phyloP scores from a whole-genome alignment of 2,888 invertebrate species.

The Sthenelais limicola region DNA sequence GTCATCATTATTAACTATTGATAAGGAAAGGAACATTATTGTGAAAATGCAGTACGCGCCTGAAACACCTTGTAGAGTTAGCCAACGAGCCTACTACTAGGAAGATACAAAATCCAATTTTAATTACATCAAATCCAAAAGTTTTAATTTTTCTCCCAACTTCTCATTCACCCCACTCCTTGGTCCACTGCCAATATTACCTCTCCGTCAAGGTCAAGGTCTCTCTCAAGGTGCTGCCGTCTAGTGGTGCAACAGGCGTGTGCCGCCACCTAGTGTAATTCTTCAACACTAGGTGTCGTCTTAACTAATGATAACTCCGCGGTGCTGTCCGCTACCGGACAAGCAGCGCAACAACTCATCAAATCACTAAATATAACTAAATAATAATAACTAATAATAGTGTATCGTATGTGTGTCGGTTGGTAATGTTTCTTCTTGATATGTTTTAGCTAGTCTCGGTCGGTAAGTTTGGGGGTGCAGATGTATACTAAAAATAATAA shows the following conservation, averaged over 20 bases:
- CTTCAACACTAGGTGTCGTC: conserved; percentile 21
- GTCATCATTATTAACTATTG: no score
- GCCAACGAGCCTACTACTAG: no score
- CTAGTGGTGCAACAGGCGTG: conserved; percentile 15
- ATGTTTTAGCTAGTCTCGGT: conserved; percentile 29
- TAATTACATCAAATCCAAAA: no score
- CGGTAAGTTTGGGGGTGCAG: conserved; percentile 7
- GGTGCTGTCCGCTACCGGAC: conserved; percentile 3
- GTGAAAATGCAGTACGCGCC: conserved; percentile 28
- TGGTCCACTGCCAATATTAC: conserved; percentile 38
- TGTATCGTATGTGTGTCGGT: conserved; percentile 26
- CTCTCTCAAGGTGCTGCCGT: conserved; percentile 35
- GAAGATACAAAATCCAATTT: no score
- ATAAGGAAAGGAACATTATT: no score
- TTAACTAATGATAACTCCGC: no score
- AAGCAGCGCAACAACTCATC: conserved; percentile 7
- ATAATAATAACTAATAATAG: no score
- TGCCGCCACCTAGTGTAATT: conserved; percentile 7
- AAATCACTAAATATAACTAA: conserved; percentile 25
- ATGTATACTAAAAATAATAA: no score
- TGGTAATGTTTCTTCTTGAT: conserved; percentile 38
- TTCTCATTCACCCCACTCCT: conserved; percentile 6
- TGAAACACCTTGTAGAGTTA: conserved; percentile 24
- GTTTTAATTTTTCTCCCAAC: no score
- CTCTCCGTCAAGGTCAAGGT: conserved; percentile 35